Conservation (phyloP, 2,113 vertebrate species). For the Ceyx margarethae region DNA sequence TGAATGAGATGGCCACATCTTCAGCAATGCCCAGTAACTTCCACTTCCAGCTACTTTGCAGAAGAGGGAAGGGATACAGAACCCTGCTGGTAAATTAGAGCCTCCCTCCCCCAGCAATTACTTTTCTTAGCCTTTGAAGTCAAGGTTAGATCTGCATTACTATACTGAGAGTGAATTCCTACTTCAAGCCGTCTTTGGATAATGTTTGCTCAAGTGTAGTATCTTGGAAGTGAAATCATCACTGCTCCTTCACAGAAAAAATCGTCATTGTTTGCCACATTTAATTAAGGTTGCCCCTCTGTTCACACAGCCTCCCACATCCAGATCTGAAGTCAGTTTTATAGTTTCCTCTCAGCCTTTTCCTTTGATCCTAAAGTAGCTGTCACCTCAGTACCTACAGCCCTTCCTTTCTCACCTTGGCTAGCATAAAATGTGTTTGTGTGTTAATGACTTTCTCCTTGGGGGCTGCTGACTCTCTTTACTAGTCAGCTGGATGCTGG, state of each 20-base stretch:
- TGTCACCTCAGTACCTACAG: slow-evolving; percentile 52
- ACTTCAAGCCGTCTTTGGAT: slow-evolving; percentile 24
- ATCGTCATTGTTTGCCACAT: slow-evolving; percentile 55
- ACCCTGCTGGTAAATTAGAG: neutral
- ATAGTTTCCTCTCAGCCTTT: slow-evolving; percentile 52
- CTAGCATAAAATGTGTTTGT: slow-evolving; percentile 56
- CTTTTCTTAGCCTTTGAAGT: slow-evolving; percentile 6
- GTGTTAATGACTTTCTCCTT: slow-evolving; percentile 56
- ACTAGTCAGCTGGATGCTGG: slow-evolving; percentile 15
- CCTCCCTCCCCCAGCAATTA: neutral
- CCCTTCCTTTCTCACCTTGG: slow-evolving; percentile 56
- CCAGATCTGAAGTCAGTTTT: slow-evolving; percentile 53
- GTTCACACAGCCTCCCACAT: slow-evolving; percentile 5
- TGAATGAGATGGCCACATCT: neutral
- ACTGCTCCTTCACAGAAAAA: slow-evolving; percentile 26
- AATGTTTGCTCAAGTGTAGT: slow-evolving; percentile 64
- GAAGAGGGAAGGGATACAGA: neutral
- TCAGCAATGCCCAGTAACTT: neutral
- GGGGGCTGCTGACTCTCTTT: slow-evolving; percentile 17
- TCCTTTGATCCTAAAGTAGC: slow-evolving; percentile 58
- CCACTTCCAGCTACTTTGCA: neutral
- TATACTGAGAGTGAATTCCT: neutral
- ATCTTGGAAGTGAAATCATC: slow-evolving; percentile 44
- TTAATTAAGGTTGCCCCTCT: slow-evolving; percentile 55
- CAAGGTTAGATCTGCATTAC: neutral